Percentiles rank a stretch among this genome's conserved stretches.
Evolutionary conservation across 2,113 vertebrate genomes (phyloP).

Genomic region (Vidua macroura): DNA sequence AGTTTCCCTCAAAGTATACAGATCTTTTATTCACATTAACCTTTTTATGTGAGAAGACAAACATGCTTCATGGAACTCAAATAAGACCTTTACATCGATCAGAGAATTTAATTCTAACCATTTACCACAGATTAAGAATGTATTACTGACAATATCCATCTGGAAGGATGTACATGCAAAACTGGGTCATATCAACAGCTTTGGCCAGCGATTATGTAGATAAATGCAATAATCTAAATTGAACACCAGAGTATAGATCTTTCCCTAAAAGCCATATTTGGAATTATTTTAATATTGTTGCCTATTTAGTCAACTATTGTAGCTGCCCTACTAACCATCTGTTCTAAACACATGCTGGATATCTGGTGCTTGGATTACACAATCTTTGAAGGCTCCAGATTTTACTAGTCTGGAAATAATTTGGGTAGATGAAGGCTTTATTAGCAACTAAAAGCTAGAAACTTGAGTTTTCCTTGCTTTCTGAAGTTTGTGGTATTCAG

Average conservation of each 20-base stretch:
- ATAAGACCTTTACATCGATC: background rate
- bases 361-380: background rate
- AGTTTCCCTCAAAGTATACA: background rate
- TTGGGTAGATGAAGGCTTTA: background rate
- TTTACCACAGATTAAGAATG: conserved; percentile 28
- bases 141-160: background rate
- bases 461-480: background rate
- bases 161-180: conserved; percentile 1
- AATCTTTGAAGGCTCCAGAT: background rate
- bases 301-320: background rate
- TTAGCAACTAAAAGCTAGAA: background rate
- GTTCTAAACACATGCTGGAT: background rate
- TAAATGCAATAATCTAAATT: background rate
- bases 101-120: conserved; percentile 20
- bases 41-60: conserved; percentile 1
- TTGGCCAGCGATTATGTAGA: background rate
- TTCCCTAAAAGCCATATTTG: background rate
- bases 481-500: background rate
- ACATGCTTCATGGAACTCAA: background rate
- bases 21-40: background rate
- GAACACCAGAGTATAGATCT: background rate
- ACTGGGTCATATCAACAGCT: conserved; percentile 19
- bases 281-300: background rate
- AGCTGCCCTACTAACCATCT: background rate
- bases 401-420: background rate